phyloP scores from a whole-genome alignment of 2,797 vertebrate genomes.

The Enteromius anoplus region DNA sequence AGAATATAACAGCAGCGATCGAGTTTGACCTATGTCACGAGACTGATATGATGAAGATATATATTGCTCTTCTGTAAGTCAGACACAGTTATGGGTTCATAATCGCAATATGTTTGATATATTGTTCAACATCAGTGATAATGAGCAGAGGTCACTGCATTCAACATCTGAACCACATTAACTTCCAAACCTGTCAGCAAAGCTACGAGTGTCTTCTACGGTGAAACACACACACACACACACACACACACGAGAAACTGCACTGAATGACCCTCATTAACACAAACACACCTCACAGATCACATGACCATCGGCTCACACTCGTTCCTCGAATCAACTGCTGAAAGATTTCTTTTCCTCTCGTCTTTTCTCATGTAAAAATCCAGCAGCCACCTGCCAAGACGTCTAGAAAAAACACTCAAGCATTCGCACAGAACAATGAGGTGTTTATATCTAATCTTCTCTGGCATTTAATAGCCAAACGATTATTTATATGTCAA shows the following conservation, averaged over 20 bases:
- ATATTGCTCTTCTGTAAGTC: background rate
- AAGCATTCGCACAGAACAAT: conserved; percentile 14
- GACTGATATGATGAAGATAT: background rate
- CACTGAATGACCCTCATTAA: conserved; percentile 9
- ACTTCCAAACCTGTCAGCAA: no score
- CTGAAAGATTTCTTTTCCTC: background rate
- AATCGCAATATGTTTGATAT: background rate
- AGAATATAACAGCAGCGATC: no score
- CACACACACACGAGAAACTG: background rate
- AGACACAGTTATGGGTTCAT: background rate
- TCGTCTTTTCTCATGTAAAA: background rate
- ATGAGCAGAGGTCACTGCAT: background rate
- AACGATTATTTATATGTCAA: background rate
- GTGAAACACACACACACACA: background rate
- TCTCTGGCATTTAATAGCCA: background rate
- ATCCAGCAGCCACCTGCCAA: background rate
- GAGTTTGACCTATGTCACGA: background rate
- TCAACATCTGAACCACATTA: background rate
- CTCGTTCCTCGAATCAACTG: conserved; percentile 16
- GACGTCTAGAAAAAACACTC: background rate
- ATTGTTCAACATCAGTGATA: background rate
- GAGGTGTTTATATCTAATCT: conserved; percentile 12
- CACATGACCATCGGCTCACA: conserved; percentile 31
- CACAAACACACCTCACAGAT: background rate
- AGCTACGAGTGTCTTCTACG: background rate